These are phyloP conservation scores for Zingel zingel DNA, from an alignment of 2,113 vertebrate genomes.

Conservation along the genomic window DNA sequence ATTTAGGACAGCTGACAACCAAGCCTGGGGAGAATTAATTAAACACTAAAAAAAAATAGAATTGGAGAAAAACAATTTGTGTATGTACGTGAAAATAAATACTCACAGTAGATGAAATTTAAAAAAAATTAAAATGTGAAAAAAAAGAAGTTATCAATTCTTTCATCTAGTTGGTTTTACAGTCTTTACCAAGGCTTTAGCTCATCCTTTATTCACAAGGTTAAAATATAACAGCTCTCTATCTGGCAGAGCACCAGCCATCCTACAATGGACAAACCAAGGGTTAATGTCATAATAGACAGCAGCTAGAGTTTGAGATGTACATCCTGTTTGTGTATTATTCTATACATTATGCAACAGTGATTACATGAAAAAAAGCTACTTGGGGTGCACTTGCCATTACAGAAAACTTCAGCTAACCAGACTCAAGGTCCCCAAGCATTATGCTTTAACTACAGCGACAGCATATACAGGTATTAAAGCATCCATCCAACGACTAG, in stretches of 20 bases:
- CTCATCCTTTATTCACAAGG: neutral
- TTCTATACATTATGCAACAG: neutral
- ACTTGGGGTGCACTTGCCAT: neutral
- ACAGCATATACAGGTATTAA: neutral
- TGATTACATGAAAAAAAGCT: neutral
- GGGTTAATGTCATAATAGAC: neutral
- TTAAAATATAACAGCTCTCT: neutral
- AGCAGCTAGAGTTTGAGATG: neutral
- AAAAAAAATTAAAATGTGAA: neutral
- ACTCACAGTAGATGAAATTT: neutral
- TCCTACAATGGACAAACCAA: constrained; percentile 2
- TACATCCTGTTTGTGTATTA: neutral
- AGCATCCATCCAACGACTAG: neutral
- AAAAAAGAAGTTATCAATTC: neutral
- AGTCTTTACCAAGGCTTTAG: neutral
- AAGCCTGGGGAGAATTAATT: neutral
- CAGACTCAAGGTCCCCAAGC: constrained; percentile 12
- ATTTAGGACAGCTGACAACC: neutral
- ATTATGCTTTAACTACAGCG: neutral
- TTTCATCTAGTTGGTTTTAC: neutral
- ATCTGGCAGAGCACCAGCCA: neutral
- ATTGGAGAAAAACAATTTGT: neutral
- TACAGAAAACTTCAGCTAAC: neutral
- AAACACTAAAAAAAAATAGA: neutral
- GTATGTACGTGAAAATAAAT: neutral